These are phyloP conservation scores for Acanthopleura granulata DNA, from an alignment of 2,888 invertebrate genomes.

Conservation along the genomic window DNA sequence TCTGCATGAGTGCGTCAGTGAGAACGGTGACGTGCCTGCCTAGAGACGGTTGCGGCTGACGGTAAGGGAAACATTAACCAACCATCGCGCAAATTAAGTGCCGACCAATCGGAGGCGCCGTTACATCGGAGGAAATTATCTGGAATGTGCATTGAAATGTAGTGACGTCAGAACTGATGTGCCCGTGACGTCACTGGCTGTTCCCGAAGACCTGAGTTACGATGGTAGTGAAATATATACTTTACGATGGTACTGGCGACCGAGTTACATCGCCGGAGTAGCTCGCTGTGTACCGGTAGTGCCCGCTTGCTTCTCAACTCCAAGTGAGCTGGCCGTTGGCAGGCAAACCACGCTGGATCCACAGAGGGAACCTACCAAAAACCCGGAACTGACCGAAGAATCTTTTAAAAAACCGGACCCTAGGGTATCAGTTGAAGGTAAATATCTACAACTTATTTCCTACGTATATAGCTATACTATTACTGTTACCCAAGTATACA, in stretches of 20 bases:
- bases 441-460: no score
- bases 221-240: slow-evolving; percentile 46
- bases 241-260: slow-evolving; percentile 30
- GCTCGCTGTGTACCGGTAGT: no score
- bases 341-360: slow-evolving; percentile 7
- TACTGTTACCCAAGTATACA: no score
- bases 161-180: slow-evolving; percentile 43
- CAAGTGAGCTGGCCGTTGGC: no score
- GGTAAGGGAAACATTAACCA: slow-evolving; percentile 33
- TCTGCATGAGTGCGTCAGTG: slow-evolving; percentile 32
- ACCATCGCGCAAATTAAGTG: slow-evolving; percentile 30
- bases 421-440: no score
- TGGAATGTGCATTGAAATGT: slow-evolving; percentile 43
- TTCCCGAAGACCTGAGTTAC: slow-evolving; percentile 41
- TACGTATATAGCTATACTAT: no score
- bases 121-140: slow-evolving; percentile 39
- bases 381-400: no score
- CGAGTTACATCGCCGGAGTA: not conserved
- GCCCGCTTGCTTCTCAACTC: no score
- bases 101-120: slow-evolving; percentile 35
- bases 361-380: not conserved
- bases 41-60: slow-evolving; percentile 25
- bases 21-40: slow-evolving; percentile 28
- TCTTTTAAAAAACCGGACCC: no score
- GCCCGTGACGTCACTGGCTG: slow-evolving; percentile 42